A percentile compares a stretch with the other conserved stretches of the same genome.
Evolutionary conservation across 2,113 vertebrate species (phyloP).

Genomic region (Urocitellus parryii): DNA sequence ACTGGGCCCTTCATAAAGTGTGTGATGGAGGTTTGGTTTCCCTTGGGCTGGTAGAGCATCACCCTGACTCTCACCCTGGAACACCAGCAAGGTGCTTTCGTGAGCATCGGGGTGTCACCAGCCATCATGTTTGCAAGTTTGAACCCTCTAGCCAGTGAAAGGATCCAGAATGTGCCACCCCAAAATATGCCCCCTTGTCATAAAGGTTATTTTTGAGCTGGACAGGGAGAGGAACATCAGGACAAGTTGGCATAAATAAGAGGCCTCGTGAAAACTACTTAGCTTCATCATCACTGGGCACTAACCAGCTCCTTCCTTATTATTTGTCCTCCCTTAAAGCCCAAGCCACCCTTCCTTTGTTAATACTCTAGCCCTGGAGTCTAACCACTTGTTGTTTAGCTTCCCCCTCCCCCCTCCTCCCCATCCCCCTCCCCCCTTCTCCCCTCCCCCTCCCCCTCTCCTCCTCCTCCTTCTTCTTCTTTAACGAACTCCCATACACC

Average conservation of each 20-base stretch:
- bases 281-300: not conserved
- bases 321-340: not conserved
- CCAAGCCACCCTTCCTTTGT: not conserved
- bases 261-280: not conserved
- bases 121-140: not conserved
- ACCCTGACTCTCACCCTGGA: not conserved
- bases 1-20: not conserved
- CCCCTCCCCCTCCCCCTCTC: too few species aligned
- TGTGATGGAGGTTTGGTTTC: not conserved
- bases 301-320: not conserved
- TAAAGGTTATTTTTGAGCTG: not conserved
- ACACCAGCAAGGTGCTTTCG: too few species aligned
- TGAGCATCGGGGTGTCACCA: not conserved
- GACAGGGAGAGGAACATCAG: not conserved
- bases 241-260: not conserved
- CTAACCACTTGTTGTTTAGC: not conserved
- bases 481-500: not conserved
- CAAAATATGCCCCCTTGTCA: not conserved
- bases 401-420: not conserved
- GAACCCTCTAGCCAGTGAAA: not conserved
- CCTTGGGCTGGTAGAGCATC: fast-evolving
- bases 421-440: too few species aligned
- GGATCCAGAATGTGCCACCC: not conserved
- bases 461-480: too few species aligned
- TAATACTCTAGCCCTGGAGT: not conserved